Percentiles rank a stretch among this genome's conserved stretches.
Conservation (phyloP, 64 coral and sea anemone genomes). For the Montipora capricornis region DNA sequence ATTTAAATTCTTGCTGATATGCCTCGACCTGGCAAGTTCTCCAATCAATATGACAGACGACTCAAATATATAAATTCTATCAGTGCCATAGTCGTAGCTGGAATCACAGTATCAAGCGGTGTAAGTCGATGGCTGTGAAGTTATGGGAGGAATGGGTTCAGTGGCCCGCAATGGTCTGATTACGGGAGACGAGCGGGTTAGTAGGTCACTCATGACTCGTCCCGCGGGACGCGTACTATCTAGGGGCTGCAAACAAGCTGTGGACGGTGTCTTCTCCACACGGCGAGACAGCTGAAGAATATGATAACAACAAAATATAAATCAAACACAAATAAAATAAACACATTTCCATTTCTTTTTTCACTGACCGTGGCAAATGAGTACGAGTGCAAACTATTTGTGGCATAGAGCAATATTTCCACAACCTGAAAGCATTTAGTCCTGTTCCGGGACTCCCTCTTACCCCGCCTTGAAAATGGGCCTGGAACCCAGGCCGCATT, state of each 20-base stretch:
- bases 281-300: constrained; percentile 65
- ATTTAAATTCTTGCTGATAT: no score
- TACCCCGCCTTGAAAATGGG: no score
- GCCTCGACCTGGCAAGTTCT: no score
- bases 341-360: no score
- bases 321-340: neutral
- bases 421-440: no score
- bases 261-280: constrained; percentile 78
- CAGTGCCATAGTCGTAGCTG: no score
- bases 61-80: neutral
- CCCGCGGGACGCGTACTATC: constrained; percentile 66
- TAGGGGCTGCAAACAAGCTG: constrained; percentile 64
- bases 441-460: no score
- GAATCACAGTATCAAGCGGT: neutral
- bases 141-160: constrained; percentile 92
- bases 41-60: no score
- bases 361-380: no score
- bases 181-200: constrained; percentile 83
- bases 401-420: no score
- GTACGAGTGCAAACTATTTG: no score
- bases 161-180: constrained; percentile 79
- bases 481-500: no score
- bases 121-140: constrained; percentile 41
- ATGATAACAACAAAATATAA: neutral
- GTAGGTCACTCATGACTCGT: constrained; percentile 50